phyloP scores from a whole-genome alignment of 1,140 invertebrate species.

The Fopius arisanus region DNA sequence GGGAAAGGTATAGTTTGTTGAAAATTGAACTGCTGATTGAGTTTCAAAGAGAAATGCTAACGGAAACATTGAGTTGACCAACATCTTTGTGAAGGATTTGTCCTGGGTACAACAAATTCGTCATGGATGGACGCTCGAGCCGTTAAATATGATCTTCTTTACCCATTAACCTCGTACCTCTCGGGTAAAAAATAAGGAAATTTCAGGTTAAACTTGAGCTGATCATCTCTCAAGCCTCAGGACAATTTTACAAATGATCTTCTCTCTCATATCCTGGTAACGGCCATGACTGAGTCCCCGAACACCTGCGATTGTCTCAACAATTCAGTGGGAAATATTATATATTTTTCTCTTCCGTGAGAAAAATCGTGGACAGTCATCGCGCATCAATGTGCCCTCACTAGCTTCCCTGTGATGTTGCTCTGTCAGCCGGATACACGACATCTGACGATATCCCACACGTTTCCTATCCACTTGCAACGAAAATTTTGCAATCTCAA shows the following conservation, averaged over 20 bases:
- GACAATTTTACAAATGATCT: not conserved
- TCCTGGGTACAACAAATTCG: not conserved
- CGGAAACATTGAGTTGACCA: not conserved
- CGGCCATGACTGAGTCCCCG: constrained; percentile 18
- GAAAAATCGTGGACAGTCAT: constrained; percentile 44
- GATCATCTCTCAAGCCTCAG: not conserved
- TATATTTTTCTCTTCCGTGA: constrained; percentile 47
- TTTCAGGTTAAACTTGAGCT: not conserved
- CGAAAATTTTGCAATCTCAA: constrained; percentile 26
- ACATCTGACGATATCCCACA: not conserved
- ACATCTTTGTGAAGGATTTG: not conserved
- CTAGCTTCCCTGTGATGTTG: not conserved
- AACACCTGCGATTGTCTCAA: constrained; percentile 28
- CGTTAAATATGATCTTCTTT: constrained; percentile 3
- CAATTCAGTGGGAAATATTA: constrained; percentile 23
- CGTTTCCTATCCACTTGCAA: not conserved
- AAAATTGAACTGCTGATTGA: not conserved
- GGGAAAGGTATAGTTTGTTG: not conserved
- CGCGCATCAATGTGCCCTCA: constrained; percentile 41
- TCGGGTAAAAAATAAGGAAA: not conserved
- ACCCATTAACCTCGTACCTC: constrained; percentile 12
- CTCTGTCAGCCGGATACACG: constrained; percentile 2
- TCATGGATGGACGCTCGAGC: not conserved
- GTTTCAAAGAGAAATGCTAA: not conserved
- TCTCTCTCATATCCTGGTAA: constrained; percentile 2